These are phyloP conservation scores for Donacobius atricapilla DNA, from an alignment of 2,113 vertebrate species.

Conservation along the genomic window DNA sequence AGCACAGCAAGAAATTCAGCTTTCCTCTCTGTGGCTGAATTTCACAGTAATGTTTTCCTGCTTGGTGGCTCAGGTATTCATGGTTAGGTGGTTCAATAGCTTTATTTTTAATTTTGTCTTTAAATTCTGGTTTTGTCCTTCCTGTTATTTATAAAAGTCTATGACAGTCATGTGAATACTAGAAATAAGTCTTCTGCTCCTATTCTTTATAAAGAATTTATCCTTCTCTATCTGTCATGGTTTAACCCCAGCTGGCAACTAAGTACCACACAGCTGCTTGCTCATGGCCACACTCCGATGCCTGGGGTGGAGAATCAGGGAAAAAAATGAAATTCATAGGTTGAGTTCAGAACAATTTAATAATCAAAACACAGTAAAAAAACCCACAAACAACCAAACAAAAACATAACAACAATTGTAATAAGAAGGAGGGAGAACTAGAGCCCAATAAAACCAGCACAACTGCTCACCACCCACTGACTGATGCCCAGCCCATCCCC, in stretches of 20 bases:
- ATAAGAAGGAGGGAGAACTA: not conserved
- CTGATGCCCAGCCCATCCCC: no score
- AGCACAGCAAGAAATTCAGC: slow-evolving; percentile 16
- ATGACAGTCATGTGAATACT: not conserved
- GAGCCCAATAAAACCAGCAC: not conserved
- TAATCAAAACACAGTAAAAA: not conserved
- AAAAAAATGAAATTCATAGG: not conserved
- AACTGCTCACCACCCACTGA: rapidly evolving
- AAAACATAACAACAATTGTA: not conserved
- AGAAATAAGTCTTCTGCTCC: not conserved
- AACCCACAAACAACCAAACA: not conserved
- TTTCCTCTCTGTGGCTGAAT: not conserved
- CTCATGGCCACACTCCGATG: rapidly evolving
- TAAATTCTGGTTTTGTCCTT: not conserved
- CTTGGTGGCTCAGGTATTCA: not conserved
- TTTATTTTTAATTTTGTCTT: not conserved
- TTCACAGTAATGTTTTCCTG: not conserved
- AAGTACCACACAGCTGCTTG: rapidly evolving
- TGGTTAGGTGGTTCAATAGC: not conserved
- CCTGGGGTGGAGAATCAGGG: not conserved
- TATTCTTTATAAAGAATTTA: not conserved
- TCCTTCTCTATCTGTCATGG: not conserved
- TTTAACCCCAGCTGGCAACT: not conserved
- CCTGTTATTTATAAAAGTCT: not conserved
- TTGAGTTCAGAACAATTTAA: not conserved